Percentiles rank a stretch among this genome's conserved stretches.
Conservation (phyloP, 1,140 invertebrate genomes). For the Brachionus plicatilis region DNA sequence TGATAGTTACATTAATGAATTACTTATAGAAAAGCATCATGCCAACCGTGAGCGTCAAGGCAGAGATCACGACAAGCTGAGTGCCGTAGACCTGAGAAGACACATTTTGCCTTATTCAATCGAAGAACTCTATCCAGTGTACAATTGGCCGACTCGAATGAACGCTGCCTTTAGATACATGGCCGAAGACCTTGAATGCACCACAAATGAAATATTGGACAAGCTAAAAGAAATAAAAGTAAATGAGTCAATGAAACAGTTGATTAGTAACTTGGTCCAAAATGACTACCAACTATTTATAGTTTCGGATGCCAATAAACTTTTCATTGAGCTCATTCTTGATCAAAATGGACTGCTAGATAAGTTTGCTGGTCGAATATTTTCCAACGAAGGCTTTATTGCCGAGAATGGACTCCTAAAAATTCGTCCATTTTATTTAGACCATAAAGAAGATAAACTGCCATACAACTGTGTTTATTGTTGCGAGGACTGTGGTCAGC, state of each 20-base stretch:
- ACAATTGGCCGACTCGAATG: slow-evolving; percentile 39
- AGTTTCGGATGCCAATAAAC: slow-evolving; percentile 73
- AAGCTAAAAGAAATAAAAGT: neutral
- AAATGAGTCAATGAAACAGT: slow-evolving; percentile 56
- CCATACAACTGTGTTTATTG: slow-evolving; percentile 7
- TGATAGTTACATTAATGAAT: slow-evolving; percentile 12
- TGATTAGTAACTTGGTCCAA: slow-evolving; percentile 59
- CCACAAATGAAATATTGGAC: neutral
- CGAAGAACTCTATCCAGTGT: slow-evolving; percentile 18
- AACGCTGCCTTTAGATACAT: slow-evolving; percentile 22
- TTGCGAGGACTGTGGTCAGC: slow-evolving; percentile 10
- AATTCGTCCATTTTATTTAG: slow-evolving; percentile 49
- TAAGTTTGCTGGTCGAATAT: slow-evolving; percentile 60
- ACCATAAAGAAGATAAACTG: slow-evolving; percentile 7
- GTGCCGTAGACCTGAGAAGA: neutral
- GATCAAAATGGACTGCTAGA: slow-evolving; percentile 58
- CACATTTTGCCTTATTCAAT: neutral
- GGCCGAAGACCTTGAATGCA: neutral
- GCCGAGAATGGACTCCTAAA: slow-evolving; percentile 61
- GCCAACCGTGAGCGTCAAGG: neutral
- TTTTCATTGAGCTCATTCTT: slow-evolving; percentile 68
- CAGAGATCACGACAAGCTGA: neutral
- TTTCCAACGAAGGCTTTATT: slow-evolving; percentile 70
- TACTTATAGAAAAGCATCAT: slow-evolving; percentile 6
- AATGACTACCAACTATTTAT: slow-evolving; percentile 63